Evolutionary conservation across 2,888 invertebrate species (phyloP), one percentile per base, ranked within the genome.

Genomic region (Onchidella celtica): DNA sequence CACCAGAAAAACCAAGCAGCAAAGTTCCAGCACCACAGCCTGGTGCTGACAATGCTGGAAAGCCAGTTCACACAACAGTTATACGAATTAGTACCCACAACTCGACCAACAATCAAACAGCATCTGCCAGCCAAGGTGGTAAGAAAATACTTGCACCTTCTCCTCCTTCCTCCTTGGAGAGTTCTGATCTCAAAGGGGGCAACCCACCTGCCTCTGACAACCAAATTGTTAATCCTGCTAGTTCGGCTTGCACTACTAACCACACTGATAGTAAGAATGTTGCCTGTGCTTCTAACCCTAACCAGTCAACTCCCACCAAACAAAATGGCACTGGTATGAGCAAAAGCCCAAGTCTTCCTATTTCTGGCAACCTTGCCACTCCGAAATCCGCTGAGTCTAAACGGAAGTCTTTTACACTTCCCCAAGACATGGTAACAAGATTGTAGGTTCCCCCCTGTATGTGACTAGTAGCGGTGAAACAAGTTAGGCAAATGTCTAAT

Each of bases 351-450:
- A 73, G 79, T 79, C 72, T 79, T 79, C 79, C 70, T 29, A 21
- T 40, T 2, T 34, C 24, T 40, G 47, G 38, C 9, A 40, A 29
- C 17, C 3, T 27, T 27, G 17, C 65, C 27, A 57, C 36, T 57
- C 68, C 66, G 55, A 57, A 66, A 57, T n/a, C 66, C 14, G 40
- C n/a, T 11, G 78, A 59, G 14, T 55, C 47, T 2, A 79, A 79
- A 32, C 70, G 79, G 27, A 70, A 79, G 40, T 79, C 79, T 32
- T 80, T 80, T 66, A 66, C 73, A 21, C 57, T 80, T 34, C 79
- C 79, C 6, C 73, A 73, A 6, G 79, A 80, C 36, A 27, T 73
- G 38, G 74, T 80, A 24, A 80, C 79, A 32, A 80, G 79, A 57
- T 61, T 80, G 24, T 80, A 74, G 47, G 36, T 61, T n/a, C 17